Percentiles rank a stretch among this genome's conserved stretches.
Evolutionary conservation across 2,113 vertebrate species (phyloP).

Genomic region (Ginglymostoma cirratum): DNA sequence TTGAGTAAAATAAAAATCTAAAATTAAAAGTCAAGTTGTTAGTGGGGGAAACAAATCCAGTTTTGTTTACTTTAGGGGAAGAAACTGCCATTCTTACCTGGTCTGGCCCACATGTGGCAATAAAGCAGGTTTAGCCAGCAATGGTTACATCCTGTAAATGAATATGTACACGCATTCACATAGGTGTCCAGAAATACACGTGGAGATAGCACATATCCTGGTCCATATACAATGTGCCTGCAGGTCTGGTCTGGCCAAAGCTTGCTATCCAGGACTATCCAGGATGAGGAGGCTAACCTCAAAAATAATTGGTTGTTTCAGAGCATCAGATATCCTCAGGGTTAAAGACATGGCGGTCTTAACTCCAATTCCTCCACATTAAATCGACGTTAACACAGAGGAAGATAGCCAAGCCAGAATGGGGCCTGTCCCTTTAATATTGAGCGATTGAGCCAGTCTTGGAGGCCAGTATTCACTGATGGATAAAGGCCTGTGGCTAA

Average conservation of each 20-base stretch:
- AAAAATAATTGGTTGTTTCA: not conserved
- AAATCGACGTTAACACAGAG: not conserved
- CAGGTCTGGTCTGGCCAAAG: too few relatives aligned
- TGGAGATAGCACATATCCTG: not conserved
- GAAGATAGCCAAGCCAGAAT: too few relatives aligned
- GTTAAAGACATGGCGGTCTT: not conserved
- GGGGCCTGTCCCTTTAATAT: not conserved
- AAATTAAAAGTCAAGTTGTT: too few relatives aligned
- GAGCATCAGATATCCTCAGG: not conserved
- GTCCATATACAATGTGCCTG: too few relatives aligned
- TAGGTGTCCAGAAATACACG: not conserved
- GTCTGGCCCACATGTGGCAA: too few relatives aligned
- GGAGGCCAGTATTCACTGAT: not conserved
- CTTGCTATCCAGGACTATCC: too few relatives aligned
- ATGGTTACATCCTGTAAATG: too few relatives aligned
- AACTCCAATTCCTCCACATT: not conserved
- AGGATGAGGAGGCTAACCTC: not conserved
- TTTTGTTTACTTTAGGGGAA: too few relatives aligned
- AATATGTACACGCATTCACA: not conserved
- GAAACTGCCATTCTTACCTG: too few relatives aligned
- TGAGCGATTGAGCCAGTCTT: not conserved
- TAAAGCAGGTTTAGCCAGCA: too few relatives aligned
- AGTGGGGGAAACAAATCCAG: too few relatives aligned
- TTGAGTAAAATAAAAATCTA: too few relatives aligned
- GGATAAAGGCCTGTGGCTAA: not conserved